phyloP scores from a whole-genome alignment of 2,113 vertebrate species.

The Saguinus midas region DNA sequence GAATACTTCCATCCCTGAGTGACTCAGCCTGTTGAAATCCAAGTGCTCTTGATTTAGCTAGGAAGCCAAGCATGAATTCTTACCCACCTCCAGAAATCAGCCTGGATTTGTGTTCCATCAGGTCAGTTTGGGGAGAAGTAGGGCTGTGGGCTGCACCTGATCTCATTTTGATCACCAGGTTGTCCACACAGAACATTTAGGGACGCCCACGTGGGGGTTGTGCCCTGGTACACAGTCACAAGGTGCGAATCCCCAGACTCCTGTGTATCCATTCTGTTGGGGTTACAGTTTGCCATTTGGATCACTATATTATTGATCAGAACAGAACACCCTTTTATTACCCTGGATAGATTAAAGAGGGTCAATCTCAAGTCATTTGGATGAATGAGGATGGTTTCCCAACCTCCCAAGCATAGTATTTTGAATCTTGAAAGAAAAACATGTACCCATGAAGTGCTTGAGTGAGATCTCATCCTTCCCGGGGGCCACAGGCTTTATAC shows the following conservation, averaged over 20 bases:
- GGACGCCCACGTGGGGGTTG: fast-evolving
- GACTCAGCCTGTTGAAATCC: not conserved
- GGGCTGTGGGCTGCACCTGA: not conserved
- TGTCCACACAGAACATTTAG: fast-evolving
- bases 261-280: not conserved
- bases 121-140: not conserved
- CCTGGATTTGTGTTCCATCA: fast-evolving
- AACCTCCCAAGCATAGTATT: not conserved
- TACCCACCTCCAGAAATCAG: not conserved
- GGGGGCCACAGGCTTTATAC: not conserved
- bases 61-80: not conserved
- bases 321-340: not conserved
- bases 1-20: not conserved
- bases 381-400: not conserved
- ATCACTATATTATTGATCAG: fast-evolving
- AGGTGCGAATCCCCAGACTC: not conserved
- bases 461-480: not conserved
- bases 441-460: not conserved
- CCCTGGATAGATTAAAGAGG: not conserved
- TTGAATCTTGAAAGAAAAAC: not conserved
- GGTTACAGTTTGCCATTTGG: not conserved
- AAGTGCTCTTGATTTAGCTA: not conserved
- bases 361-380: not conserved
- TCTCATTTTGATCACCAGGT: not conserved
- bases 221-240: not conserved